A percentile compares a stretch with the other conserved stretches of the same genome.
phyloP scores from a whole-genome alignment of 1,140 invertebrate species.

The Orchestia grillus region DNA sequence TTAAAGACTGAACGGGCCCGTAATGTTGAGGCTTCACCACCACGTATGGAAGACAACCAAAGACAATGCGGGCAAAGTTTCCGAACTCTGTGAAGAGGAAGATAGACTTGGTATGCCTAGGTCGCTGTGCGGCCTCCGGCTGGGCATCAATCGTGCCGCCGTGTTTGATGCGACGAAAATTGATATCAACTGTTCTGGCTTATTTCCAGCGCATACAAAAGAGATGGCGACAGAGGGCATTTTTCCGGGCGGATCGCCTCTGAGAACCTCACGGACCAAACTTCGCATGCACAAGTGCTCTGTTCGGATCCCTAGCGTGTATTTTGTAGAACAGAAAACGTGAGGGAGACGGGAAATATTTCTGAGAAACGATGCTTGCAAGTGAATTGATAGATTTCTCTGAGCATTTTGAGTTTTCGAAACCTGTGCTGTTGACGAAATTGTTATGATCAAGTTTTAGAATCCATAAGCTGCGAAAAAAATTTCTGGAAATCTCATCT shows the following conservation, averaged over 20 bases:
- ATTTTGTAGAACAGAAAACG: background rate
- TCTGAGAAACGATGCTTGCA: background rate
- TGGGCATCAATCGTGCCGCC: constrained; percentile 4
- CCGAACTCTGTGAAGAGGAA: background rate
- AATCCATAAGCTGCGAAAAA: no score
- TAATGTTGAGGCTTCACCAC: background rate
- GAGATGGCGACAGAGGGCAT: background rate
- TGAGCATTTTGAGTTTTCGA: background rate
- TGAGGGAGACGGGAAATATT: background rate
- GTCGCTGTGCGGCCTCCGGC: background rate
- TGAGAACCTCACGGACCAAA: background rate
- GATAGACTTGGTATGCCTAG: constrained; percentile 13
- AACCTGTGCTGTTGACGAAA: no score
- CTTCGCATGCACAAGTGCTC: constrained; percentile 25
- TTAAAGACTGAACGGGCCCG: background rate
- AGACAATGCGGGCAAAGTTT: no score
- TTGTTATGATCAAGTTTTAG: no score
- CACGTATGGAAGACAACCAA: background rate
- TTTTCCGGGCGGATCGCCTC: background rate
- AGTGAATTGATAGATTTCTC: background rate
- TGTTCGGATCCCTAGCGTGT: background rate
- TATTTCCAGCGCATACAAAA: constrained; percentile 37
- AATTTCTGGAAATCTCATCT: no score
- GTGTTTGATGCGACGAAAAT: background rate
- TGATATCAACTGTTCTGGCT: constrained; percentile 51